Conservation (phyloP, 2,888 invertebrate genomes). For the Nemotelus pantherinus region DNA sequence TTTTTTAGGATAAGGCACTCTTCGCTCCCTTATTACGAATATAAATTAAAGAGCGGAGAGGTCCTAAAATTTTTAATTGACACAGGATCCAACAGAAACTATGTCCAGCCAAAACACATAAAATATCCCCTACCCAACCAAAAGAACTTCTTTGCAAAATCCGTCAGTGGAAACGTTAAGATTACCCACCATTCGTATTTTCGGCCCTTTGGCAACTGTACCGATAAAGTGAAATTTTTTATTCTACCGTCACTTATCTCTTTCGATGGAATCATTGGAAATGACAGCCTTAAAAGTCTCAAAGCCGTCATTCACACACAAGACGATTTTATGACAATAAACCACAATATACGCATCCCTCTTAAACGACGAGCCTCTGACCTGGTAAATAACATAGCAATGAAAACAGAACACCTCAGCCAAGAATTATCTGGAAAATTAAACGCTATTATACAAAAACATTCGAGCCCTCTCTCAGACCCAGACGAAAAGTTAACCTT, state of each 20-base stretch:
- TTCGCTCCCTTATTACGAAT: no score
- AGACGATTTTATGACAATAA: neutral
- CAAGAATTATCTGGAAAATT: neutral
- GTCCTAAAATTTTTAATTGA: neutral
- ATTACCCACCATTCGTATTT: neutral
- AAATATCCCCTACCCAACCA: neutral
- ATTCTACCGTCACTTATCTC: neutral
- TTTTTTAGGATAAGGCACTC: no score
- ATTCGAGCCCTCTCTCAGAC: no score
- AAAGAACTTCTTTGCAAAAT: neutral
- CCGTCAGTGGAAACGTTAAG: neutral
- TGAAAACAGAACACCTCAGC: neutral
- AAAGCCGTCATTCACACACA: slow-evolving; percentile 8
- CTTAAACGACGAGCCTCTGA: neutral
- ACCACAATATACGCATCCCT: neutral
- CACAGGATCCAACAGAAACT: neutral
- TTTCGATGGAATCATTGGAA: neutral
- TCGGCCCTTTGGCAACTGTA: neutral
- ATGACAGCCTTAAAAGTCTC: neutral
- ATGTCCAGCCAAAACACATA: neutral
- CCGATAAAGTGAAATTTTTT: neutral
- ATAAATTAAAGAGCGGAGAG: no score
- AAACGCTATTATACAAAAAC: neutral
- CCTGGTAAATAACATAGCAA: neutral
- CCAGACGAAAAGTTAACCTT: no score